Conservation (phyloP, 2,113 vertebrate species). For the Pleuronectes platessa region DNA sequence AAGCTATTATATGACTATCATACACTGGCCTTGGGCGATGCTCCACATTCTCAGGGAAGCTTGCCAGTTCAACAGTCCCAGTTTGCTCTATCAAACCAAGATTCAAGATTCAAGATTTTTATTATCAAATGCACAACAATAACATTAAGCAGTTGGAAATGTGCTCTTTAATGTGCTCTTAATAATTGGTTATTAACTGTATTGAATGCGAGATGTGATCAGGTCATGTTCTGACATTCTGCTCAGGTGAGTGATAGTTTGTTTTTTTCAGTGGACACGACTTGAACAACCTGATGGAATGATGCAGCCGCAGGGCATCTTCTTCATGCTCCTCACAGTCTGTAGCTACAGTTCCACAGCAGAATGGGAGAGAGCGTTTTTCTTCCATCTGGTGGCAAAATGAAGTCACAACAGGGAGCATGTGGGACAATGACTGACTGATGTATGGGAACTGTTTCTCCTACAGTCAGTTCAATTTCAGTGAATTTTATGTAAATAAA, state of each 20-base stretch:
- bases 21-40: slow-evolving; percentile 9
- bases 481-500: no score
- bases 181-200: neutral
- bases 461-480: no score
- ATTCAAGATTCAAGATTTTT: no score
- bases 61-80: neutral
- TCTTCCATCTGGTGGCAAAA: slow-evolving; percentile 65
- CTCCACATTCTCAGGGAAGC: neutral
- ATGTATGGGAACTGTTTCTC: neutral
- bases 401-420: neutral
- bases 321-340: neutral
- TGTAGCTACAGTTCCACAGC: no score
- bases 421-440: neutral
- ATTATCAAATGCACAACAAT: no score
- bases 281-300: neutral
- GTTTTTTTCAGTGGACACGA: neutral
- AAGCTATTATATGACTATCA: neutral
- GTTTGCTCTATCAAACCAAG: neutral
- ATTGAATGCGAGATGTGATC: slow-evolving; percentile 13
- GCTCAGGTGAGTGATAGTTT: slow-evolving; percentile 5
- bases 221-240: slow-evolving; percentile 4
- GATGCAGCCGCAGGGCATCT: no score
- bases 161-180: neutral
- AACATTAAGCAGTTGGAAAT: neutral
- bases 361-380: slow-evolving; percentile 10